Percentiles rank a stretch among this genome's conserved stretches.
Conservation (phyloP, 2,113 vertebrate species). For the Austrofundulus limnaeus region DNA sequence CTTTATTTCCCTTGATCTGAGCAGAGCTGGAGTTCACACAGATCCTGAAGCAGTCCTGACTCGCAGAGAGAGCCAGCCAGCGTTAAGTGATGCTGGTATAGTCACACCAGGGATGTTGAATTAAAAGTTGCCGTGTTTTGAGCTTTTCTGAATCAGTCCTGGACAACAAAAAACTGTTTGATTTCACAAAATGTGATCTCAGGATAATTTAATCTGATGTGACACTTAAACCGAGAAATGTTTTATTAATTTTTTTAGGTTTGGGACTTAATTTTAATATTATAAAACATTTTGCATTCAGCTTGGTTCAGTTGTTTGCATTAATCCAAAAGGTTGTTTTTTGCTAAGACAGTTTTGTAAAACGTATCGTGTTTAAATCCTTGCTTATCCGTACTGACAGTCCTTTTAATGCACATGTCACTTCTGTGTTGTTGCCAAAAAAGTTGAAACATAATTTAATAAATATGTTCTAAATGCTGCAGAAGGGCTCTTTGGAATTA, state of each 20-base stretch:
- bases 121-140: slow-evolving; percentile 18
- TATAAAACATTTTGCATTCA: too few species aligned
- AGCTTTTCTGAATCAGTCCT: neutral
- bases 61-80: slow-evolving; percentile 18
- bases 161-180: slow-evolving; percentile 5
- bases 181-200: neutral
- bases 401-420: slow-evolving; percentile 7
- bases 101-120: slow-evolving; percentile 36
- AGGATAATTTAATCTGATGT: neutral
- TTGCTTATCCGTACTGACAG: neutral
- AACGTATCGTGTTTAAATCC: neutral
- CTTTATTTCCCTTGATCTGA: slow-evolving; percentile 40
- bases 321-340: too few species aligned
- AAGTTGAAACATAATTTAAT: slow-evolving; percentile 50
- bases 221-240: neutral
- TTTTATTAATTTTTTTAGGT: too few species aligned
- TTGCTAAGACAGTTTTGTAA: too few species aligned
- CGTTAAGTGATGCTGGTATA: slow-evolving; percentile 24
- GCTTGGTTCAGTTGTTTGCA: neutral
- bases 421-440: slow-evolving; percentile 6
- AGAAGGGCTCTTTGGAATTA: slow-evolving; percentile 79
- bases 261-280: too few species aligned
- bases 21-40: slow-evolving; percentile 31
- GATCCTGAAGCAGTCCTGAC: slow-evolving; percentile 24
- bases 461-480: slow-evolving; percentile 73